A percentile compares a stretch with the other conserved stretches of the same genome.
These are phyloP conservation scores for Chelon auratus DNA, from an alignment of 2,797 vertebrate genomes.

Conservation along the genomic window DNA sequence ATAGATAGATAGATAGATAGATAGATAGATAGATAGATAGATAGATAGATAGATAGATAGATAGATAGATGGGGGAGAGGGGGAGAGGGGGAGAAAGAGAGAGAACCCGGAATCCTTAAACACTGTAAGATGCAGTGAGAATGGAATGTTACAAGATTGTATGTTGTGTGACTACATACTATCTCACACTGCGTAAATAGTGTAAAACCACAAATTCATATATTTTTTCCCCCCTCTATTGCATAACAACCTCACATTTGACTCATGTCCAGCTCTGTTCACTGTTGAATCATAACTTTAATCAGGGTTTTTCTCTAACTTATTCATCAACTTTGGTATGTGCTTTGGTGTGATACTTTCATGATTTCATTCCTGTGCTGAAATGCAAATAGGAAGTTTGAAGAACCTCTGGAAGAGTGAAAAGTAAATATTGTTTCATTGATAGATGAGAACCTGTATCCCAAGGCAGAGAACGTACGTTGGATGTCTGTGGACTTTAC, in stretches of 20 bases:
- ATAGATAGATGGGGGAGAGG: slow-evolving; percentile 30
- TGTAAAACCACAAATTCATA: background rate
- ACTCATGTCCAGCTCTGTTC: background rate
- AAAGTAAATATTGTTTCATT: background rate
- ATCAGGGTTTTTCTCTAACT: background rate
- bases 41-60: slow-evolving; percentile 49
- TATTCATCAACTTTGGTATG: background rate
- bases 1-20: slow-evolving; percentile 46
- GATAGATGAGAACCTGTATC: slow-evolving; percentile 13
- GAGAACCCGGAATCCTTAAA: background rate
- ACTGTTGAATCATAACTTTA: background rate
- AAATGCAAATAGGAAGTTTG: background rate
- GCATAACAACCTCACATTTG: background rate
- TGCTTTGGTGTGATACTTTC: background rate
- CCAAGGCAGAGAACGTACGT: slow-evolving; percentile 63
- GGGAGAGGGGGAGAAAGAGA: background rate
- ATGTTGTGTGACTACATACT: background rate
- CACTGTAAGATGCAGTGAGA: background rate
- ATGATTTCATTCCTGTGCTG: background rate
- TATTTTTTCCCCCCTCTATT: background rate
- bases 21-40: slow-evolving; percentile 34
- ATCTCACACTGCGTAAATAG: background rate
- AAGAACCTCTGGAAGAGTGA: no score
- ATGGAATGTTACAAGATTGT: background rate
- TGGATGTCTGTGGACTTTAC: slow-evolving; percentile 94